phyloP scores from a whole-genome alignment of 2,888 invertebrate species.

The Aporophyla lueneburgensis region DNA sequence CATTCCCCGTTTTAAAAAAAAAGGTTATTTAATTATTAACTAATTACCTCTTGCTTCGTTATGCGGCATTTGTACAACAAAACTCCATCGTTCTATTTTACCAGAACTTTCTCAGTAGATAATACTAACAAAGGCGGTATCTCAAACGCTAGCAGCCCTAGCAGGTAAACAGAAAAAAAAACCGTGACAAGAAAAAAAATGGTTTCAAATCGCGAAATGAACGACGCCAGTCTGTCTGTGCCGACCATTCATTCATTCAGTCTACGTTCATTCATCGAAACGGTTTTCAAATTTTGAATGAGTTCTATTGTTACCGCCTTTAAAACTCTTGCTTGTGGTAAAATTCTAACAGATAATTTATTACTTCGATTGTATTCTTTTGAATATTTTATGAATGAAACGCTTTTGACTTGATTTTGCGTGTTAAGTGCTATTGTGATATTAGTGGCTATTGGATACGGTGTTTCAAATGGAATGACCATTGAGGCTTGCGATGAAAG shows the following conservation, averaged over 20 bases:
- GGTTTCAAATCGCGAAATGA: slow-evolving; percentile 74
- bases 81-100: not conserved
- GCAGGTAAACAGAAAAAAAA: slow-evolving; percentile 61
- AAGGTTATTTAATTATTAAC: not conserved
- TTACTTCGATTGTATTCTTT: slow-evolving; percentile 52
- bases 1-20: not conserved
- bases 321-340: slow-evolving; percentile 66
- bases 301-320: slow-evolving; percentile 63
- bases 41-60: not conserved
- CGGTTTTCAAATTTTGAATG: slow-evolving; percentile 65
- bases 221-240: slow-evolving; percentile 78
- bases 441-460: slow-evolving; percentile 52
- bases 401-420: slow-evolving; percentile 65
- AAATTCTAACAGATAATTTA: slow-evolving; percentile 65
- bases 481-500: slow-evolving; percentile 35
- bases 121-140: slow-evolving; percentile 30
- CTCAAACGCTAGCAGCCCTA: slow-evolving; percentile 46
- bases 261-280: slow-evolving; percentile 70
- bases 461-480: slow-evolving; percentile 63
- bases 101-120: slow-evolving; percentile 49
- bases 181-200: slow-evolving; percentile 60
- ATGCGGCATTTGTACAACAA: not conserved
- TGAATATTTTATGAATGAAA: slow-evolving; percentile 59
- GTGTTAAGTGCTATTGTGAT: slow-evolving; percentile 63
- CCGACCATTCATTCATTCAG: slow-evolving; percentile 71